Conservation (phyloP, 92 coral and sea anemone genomes). For the Umimayanthus chanpuru region DNA sequence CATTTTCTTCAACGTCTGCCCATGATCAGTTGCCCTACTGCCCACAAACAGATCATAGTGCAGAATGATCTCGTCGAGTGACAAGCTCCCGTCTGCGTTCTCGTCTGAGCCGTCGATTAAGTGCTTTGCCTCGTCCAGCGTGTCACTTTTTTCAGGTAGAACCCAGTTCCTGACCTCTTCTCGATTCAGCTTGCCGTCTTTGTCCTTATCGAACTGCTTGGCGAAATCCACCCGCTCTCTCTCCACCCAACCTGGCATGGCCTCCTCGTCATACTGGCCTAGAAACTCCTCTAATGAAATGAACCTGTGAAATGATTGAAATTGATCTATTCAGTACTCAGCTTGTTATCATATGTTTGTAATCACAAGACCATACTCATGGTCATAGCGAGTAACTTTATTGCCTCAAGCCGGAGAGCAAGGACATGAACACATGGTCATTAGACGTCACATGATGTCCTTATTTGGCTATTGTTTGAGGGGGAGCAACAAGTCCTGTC, state of each 20-base stretch:
- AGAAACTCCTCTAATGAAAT: slow-evolving; percentile 87
- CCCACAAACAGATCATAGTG: slow-evolving; percentile 98
- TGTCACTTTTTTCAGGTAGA: slow-evolving; percentile 84
- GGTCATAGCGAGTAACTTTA: too few species aligned
- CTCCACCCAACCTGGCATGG: slow-evolving; percentile 90
- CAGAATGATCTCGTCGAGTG: slow-evolving; percentile 85
- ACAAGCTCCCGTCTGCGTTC: slow-evolving; percentile 85
- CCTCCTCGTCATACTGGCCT: slow-evolving; percentile 86
- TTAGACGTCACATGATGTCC: too few species aligned
- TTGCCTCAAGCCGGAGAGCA: too few species aligned
- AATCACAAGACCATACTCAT: too few species aligned
- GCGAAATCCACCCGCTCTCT: slow-evolving; percentile 88
- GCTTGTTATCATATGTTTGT: not conserved
- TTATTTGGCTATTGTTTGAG: too few species aligned
- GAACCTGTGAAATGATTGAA: slow-evolving; percentile 47
- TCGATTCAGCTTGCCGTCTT: slow-evolving; percentile 89
- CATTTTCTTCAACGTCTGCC: slow-evolving; percentile 87
- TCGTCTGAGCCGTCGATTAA: slow-evolving; percentile 97
- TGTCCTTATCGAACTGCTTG: slow-evolving; percentile 81
- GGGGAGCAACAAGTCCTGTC: too few species aligned
- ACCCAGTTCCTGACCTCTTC: slow-evolving; percentile 95
- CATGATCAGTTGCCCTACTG: slow-evolving; percentile 96
- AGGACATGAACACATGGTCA: too few species aligned
- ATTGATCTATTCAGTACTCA: not conserved
- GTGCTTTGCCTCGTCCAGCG: slow-evolving; percentile 91